phyloP scores from a whole-genome alignment of 2,888 invertebrate species.

The Tenthredo notha region DNA sequence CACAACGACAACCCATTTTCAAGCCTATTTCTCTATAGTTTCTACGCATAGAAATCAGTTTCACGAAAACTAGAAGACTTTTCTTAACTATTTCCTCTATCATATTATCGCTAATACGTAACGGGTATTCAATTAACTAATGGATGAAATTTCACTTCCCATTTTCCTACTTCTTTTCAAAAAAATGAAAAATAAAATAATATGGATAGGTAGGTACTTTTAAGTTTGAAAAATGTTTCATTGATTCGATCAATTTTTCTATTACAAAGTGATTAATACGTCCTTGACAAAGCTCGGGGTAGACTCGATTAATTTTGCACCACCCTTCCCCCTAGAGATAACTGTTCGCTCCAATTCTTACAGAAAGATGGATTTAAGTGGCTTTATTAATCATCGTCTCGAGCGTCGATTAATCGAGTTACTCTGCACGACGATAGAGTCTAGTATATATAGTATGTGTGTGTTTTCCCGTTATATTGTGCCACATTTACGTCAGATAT shows the following conservation, averaged over 20 bases:
- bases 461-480: neutral
- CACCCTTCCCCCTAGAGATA: neutral
- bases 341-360: slow-evolving; percentile 43
- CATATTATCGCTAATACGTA: neutral
- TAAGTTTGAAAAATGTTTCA: slow-evolving; percentile 5
- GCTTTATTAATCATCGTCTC: slow-evolving; percentile 47
- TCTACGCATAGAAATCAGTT: neutral
- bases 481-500: neutral
- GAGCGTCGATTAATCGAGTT: slow-evolving; percentile 43
- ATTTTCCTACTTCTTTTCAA: neutral
- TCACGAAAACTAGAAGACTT: neutral
- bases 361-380: slow-evolving; percentile 36
- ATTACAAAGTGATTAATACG: neutral
- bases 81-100: neutral
- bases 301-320: slow-evolving; percentile 24
- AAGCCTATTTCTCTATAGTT: neutral
- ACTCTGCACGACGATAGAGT: neutral
- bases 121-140: neutral
- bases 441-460: neutral
- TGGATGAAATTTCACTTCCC: neutral
- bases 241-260: slow-evolving; percentile 17
- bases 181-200: neutral
- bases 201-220: neutral
- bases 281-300: slow-evolving; percentile 14
- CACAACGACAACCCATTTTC: neutral